Evolutionary conservation across 2,113 vertebrate genomes (phyloP), one percentile per base, ranked within the genome.

Genomic region (Symphodus melops): DNA sequence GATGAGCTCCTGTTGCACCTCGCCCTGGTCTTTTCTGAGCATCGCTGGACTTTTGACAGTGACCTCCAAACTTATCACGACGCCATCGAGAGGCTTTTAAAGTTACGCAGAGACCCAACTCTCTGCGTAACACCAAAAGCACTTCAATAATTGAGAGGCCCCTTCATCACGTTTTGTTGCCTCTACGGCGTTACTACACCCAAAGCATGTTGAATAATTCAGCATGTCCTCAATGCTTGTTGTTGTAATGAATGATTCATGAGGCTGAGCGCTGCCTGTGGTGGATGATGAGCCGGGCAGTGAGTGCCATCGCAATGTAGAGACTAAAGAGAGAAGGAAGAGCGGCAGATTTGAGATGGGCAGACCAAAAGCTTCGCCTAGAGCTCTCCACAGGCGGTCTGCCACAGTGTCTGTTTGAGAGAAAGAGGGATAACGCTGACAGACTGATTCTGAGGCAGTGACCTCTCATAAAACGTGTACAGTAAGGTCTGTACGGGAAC

Each of bases 161-260:
- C 54, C 59, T 72, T 77, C 62, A 57, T 72, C 75, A 75, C 23
- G 41, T 75, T 78, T 73, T 77, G 69, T 68, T 72, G 57, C 59
- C 68, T 58, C 71, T 51, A n/a, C 60, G 59, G 65, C 72, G 72
- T 68, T 59, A 57, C 71, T 54, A 59, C 37, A 83, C 23, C 56
- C 65, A 82, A 79, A 67, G 66, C 64, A 23, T 28, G 72, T 28
- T 93, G 81, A 93, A 93, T 94, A 89, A 93, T 92, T 92, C 81
- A 93, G 67, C 33, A 20, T 17, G 51, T 82, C 76, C 76, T 86
- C 71, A 54, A 51, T 28, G 72, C 75, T 64, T 79, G 71, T 73
- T 79, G 79, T 88, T 69, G 28, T 51, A 41, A 79, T 92, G 74
- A 86, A 91, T 90, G 77, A 92, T 91, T 91, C 54, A 92, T 85